These are phyloP conservation scores for Lordiphosa fenestrarum DNA, from an alignment of 2,888 invertebrate genomes.

Conservation along the genomic window DNA sequence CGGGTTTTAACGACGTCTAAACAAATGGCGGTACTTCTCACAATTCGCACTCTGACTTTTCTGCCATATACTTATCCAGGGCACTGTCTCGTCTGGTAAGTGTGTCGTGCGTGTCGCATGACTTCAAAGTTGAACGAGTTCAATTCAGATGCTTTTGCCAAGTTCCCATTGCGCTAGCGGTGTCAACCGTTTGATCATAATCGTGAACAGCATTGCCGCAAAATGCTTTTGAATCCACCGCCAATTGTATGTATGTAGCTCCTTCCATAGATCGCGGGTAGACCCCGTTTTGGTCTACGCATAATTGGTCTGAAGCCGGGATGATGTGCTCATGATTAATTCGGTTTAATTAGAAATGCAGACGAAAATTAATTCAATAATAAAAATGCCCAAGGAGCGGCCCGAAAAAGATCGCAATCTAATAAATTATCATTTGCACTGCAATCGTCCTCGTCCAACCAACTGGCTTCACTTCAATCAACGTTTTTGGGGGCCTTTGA, in stretches of 20 bases:
- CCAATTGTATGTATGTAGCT: conserved; percentile 20
- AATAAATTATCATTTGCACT: conserved; percentile 75
- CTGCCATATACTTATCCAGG: conserved; percentile 30
- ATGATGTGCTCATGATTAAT: conserved; percentile 64
- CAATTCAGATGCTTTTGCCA: conserved; percentile 4
- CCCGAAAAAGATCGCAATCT: conserved; percentile 62
- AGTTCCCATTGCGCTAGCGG: conserved; percentile 34
- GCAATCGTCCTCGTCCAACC: conserved; percentile 51
- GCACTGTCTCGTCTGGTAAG: conserved; percentile 38
- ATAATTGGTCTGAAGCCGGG: conserved; percentile 57
- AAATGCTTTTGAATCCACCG: conserved; percentile 63
- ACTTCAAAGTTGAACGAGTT: conserved; percentile 55
- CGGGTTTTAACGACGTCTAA: no score
- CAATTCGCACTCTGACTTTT: neutral
- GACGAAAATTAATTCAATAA: conserved; percentile 73
- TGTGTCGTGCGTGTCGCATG: conserved; percentile 64
- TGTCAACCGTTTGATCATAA: conserved; percentile 61
- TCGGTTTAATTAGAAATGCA: conserved; percentile 75
- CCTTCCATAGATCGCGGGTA: conserved; percentile 6
- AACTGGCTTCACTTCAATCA: conserved; percentile 54
- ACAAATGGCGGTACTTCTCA: neutral
- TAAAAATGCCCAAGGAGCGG: conserved; percentile 57
- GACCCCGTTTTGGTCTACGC: conserved; percentile 49
- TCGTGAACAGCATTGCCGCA: conserved; percentile 50
- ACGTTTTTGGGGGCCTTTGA: conserved; percentile 60